Evolutionary conservation across 2,113 vertebrate genomes (phyloP), one percentile per base, ranked within the genome.

Genomic region (Bubo bubo): DNA sequence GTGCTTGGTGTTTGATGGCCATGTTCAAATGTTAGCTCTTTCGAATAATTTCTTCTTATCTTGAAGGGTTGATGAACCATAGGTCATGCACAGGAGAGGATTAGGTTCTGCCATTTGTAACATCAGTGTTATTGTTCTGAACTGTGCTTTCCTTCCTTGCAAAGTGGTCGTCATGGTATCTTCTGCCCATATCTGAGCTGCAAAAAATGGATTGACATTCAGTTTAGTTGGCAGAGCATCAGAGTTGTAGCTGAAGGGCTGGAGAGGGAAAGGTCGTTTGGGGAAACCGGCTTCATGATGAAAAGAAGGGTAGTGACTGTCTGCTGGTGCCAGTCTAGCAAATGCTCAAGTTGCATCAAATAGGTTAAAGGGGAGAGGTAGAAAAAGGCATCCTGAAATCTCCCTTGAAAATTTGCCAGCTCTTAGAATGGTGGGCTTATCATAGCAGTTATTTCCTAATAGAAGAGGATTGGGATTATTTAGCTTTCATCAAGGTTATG

Each of bases 171-270:
- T 22, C 1, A 8, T 63, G 39, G 26, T 24, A 16, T 66, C 28
- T 70, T 68, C 74, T 68, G 82, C n/a, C 43, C 5, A 2, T 16
- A 27, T 35, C 56, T 70, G 37, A 19, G 12, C 37, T 72, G 26
- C 22, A 47, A 43, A 53, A 86, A 71, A 6, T 12, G 8, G 9
- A 37, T 58, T 0, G 0, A 53, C 45, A 9, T 66, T 68, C 18
- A 22, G 43, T 82, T 72, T 23, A 63, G 27, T 15, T 88, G 59
- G 19, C 35, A 74, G 55, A 66, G 17, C 6, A 26, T 85, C 47
- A 34, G 43, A 64, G n/a, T 6, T 52, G 24, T 71, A 50, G 30
- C 37, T 81, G 80, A 37, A 79, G 76, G 43, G 12, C 28, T 93
- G 68, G 24, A 84, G 41, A 41, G 45, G 26, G 45, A 73, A 86